Base-by-base conservation (phyloP, 2,113 vertebrate species). In the Hippolais icterina region DNA sequence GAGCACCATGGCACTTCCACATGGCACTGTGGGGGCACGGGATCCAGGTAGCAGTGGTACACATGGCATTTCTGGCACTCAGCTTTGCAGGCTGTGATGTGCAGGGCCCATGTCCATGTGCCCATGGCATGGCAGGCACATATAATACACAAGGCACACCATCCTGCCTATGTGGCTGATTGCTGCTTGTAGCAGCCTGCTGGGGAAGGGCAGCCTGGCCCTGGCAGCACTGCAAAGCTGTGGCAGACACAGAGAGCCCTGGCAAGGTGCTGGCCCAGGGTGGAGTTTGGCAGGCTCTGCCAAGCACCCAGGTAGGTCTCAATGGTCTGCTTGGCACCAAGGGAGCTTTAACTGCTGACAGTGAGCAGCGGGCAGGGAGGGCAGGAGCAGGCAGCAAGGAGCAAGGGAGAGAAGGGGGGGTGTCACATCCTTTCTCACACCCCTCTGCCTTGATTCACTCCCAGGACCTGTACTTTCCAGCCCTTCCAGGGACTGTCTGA, bases 281-380 rank as follows among this genome's bases (percentile, higher is more conserved):
- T 54, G 82, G 70, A 91, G 90, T 66, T 91, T 6, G 1, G 27
- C 4, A 3, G 44, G 53, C 66, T 86, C 63, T 74, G 79, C 79
- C 87, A 49, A 64, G 71, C 2, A 2, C 29, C 20, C 93, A 92
- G 95, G 93, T 93, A 96, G 91, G 94, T 97, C 91, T 96, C 90
- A 70, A 65, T 4, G 20, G 33, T 76, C 85, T 79, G 50, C 71
- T 91, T 91, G 90, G 52, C 66, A 61, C n/a, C 28, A 4, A 71
- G 29, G 50, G 27, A 69, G 44, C 15, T 72, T 44, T 35, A 29
- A 20, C 24, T 39, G 52, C 39, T 44, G 56, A 6, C 24, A 6
- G 33, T 1, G 28, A 61, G 54, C 37, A 46, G 63, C 0, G 0
- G 39, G 39, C 59, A 75, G 33, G 47, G 42, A 64, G 33, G 23